Evolutionary conservation across 1,140 invertebrate genomes (phyloP).

Genomic region (Caenorhabditis remanei): DNA sequence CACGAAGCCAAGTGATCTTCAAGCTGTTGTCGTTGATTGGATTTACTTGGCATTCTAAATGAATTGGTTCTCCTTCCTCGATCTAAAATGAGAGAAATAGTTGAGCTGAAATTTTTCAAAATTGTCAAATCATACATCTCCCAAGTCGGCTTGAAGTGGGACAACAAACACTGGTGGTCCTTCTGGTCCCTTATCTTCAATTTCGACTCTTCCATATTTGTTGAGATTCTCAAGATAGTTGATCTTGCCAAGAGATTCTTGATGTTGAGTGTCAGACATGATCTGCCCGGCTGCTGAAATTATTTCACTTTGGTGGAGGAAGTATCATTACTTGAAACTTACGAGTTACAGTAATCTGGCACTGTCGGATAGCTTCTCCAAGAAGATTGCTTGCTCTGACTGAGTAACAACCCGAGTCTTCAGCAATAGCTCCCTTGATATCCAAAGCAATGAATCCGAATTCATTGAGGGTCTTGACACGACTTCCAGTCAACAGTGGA

Average conservation of each 20-base stretch:
- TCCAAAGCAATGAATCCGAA: slow-evolving; percentile 98
- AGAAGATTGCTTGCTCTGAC: slow-evolving; percentile 66
- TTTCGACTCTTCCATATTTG: slow-evolving; percentile 84
- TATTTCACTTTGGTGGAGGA: not conserved
- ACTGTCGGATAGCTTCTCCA: slow-evolving; percentile 68
- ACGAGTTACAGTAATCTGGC: slow-evolving; percentile 67
- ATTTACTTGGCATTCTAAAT: slow-evolving; percentile 93
- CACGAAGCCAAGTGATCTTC: slow-evolving; percentile 90
- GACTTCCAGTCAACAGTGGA: slow-evolving; percentile 83
- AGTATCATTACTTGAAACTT: slow-evolving; percentile 29
- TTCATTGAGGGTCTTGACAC: slow-evolving; percentile 95
- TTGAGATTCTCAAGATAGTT: slow-evolving; percentile 88
- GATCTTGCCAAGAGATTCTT: slow-evolving; percentile 88
- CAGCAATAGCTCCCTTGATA: slow-evolving; percentile 82
- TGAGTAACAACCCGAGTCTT: slow-evolving; percentile 68
- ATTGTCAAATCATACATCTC: slow-evolving; percentile 64
- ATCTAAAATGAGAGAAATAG: slow-evolving; percentile 51
- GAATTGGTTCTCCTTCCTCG: slow-evolving; percentile 88
- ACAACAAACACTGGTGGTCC: slow-evolving; percentile 73
- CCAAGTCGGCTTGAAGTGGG: slow-evolving; percentile 70
- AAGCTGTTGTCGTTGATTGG: slow-evolving; percentile 94
- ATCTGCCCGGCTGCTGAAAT: slow-evolving; percentile 85
- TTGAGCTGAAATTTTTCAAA: not conserved
- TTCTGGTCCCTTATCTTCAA: slow-evolving; percentile 80
- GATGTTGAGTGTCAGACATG: slow-evolving; percentile 88